phyloP scores from a whole-genome alignment of 1,140 invertebrate species.

The Drosophila ogumai region DNA sequence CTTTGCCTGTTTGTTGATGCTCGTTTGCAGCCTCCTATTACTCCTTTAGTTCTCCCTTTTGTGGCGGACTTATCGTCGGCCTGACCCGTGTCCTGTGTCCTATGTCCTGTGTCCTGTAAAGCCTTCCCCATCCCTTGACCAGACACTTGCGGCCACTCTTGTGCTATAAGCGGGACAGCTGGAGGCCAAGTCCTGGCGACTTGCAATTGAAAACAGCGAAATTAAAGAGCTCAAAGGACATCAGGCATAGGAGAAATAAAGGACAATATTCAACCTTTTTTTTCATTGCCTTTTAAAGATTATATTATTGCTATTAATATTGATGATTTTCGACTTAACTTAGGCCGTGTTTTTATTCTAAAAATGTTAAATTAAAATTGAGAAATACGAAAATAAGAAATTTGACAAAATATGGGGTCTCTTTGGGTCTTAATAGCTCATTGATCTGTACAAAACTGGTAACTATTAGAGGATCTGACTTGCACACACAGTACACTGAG shows the following conservation, averaged over 20 bases:
- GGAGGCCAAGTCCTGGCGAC: conserved; percentile 8
- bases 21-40: conserved; percentile 39
- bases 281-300: neutral
- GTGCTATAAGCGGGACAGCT: conserved; percentile 38
- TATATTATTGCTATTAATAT: neutral
- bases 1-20: conserved; percentile 32
- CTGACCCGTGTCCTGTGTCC: conserved; percentile 14
- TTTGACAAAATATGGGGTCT: too few species aligned
- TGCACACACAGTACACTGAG: too few species aligned
- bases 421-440: too few species aligned
- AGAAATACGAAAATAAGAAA: too few species aligned
- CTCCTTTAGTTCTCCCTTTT: conserved; percentile 26
- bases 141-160: conserved; percentile 31
- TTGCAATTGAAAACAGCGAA: neutral
- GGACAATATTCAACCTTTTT: too few species aligned
- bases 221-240: conserved; percentile 7
- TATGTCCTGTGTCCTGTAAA: conserved; percentile 20
- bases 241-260: neutral
- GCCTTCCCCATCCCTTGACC: neutral
- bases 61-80: conserved; percentile 25
- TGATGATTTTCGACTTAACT: too few species aligned
- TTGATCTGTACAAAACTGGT: too few species aligned
- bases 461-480: too few species aligned
- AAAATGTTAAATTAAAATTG: too few species aligned
- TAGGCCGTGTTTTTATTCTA: too few species aligned